A percentile compares a stretch with the other conserved stretches of the same genome.
These are phyloP conservation scores for Diarsia dahlii DNA, from an alignment of 2,888 invertebrate species.

Conservation along the genomic window DNA sequence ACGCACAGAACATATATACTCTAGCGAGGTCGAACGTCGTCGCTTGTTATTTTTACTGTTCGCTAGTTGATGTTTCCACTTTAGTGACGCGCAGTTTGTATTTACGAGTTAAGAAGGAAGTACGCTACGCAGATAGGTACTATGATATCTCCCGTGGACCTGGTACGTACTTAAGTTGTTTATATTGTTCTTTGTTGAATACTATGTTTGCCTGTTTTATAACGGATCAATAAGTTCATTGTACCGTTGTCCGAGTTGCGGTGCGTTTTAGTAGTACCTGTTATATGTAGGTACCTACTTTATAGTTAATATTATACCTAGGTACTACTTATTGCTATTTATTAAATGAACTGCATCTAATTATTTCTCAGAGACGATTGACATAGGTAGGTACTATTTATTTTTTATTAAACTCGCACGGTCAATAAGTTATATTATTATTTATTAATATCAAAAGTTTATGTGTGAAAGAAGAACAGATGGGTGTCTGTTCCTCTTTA, in stretches of 20 bases:
- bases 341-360: background rate
- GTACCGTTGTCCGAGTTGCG: no score
- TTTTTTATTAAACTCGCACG: background rate
- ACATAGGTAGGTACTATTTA: no score
- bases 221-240: conserved; percentile 44
- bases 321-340: no score
- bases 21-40: conserved; percentile 43
- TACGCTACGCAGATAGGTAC: conserved; percentile 36
- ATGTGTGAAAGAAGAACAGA: background rate
- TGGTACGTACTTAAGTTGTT: conserved; percentile 64
- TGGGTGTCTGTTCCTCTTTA: background rate
- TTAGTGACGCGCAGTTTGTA: conserved; percentile 65
- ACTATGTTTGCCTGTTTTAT: conserved; percentile 13
- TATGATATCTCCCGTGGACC: conserved; percentile 70
- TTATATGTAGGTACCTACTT: no score
- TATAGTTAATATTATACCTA: no score
- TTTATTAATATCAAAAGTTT: background rate
- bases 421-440: no score
- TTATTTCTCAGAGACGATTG: background rate
- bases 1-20: no score
- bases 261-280: no score
- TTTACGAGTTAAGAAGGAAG: conserved; percentile 42
- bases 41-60: conserved; percentile 30
- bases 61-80: conserved; percentile 49
- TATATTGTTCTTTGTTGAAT: conserved; percentile 22